Percentiles rank a stretch among this genome's conserved stretches.
These are phyloP conservation scores for Oreochromis mossambicus DNA, from an alignment of 2,797 vertebrate genomes.

Conservation along the genomic window DNA sequence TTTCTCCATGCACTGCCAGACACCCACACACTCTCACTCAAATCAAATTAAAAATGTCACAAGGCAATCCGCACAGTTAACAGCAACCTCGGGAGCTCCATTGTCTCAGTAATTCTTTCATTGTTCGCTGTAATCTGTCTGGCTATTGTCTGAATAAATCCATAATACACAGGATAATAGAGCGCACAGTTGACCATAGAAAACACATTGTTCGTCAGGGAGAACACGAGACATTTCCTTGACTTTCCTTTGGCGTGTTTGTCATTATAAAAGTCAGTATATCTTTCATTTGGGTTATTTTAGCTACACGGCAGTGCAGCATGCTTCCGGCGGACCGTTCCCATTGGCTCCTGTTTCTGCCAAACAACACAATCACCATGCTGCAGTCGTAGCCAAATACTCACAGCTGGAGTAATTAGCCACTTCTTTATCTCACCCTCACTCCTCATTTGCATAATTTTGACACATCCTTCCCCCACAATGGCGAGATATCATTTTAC, in stretches of 20 bases:
- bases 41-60: constrained; percentile 51
- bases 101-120: constrained; percentile 54
- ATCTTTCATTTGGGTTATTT: not conserved
- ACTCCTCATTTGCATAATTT: constrained; percentile 43
- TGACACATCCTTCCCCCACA: constrained; percentile 33
- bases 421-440: constrained; percentile 36
- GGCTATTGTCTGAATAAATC: constrained; percentile 45
- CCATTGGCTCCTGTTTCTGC: not conserved
- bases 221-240: not conserved
- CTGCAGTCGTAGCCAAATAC: constrained; percentile 23
- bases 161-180: constrained; percentile 37
- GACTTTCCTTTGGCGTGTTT: not conserved
- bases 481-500: constrained; percentile 8
- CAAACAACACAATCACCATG: constrained; percentile 3
- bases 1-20: not conserved
- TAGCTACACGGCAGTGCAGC: not conserved
- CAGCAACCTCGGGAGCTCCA: constrained; percentile 23
- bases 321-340: not conserved
- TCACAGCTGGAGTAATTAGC: constrained; percentile 45
- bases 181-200: not conserved
- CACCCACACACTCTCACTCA: constrained; percentile 19
- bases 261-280: not conserved
- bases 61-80: constrained; percentile 23
- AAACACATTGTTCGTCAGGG: constrained; percentile 1
- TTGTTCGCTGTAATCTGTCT: constrained; percentile 54